These are phyloP conservation scores for Halichondria panicea DNA, from an alignment of 37 sponge, comb jelly and placozoan species.

Conservation along the genomic window DNA sequence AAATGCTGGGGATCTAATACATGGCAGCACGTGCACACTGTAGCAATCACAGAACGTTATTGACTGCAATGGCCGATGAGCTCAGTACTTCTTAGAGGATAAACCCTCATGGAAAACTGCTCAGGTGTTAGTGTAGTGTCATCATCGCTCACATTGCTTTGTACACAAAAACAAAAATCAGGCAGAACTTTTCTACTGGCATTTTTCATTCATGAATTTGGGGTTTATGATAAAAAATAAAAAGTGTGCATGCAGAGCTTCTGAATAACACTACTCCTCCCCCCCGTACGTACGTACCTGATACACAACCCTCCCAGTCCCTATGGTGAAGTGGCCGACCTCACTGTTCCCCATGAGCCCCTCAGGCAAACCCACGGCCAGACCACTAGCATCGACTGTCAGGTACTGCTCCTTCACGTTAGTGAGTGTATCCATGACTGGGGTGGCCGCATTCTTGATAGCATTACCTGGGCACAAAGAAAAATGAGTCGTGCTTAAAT, in stretches of 20 bases:
- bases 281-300: constrained; percentile 50
- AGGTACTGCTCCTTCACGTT: constrained; percentile 48
- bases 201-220: too few relatives aligned
- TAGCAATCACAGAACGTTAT: too few relatives aligned
- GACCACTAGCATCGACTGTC: constrained; percentile 87
- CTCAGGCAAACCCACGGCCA: constrained; percentile 89
- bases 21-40: too few relatives aligned
- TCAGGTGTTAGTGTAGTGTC: too few relatives aligned
- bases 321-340: constrained; percentile 96
- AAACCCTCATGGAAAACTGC: too few relatives aligned
- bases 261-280: neutral
- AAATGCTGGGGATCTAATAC: too few relatives aligned
- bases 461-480: constrained; percentile 83
- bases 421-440: constrained; percentile 90
- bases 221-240: too few relatives aligned
- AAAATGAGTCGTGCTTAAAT: neutral
- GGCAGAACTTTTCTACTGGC: too few relatives aligned
- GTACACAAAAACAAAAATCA: too few relatives aligned
- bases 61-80: too few relatives aligned
- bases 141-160: too few relatives aligned
- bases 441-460: constrained; percentile 89
- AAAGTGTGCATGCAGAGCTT: neutral
- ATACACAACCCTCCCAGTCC: constrained; percentile 85
- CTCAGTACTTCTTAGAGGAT: too few relatives aligned
- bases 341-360: constrained; percentile 99